A percentile compares a stretch with the other conserved stretches of the same genome.
These are phyloP conservation scores for Hemaris fuciformis DNA, from an alignment of 2,888 invertebrate species.

Conservation along the genomic window DNA sequence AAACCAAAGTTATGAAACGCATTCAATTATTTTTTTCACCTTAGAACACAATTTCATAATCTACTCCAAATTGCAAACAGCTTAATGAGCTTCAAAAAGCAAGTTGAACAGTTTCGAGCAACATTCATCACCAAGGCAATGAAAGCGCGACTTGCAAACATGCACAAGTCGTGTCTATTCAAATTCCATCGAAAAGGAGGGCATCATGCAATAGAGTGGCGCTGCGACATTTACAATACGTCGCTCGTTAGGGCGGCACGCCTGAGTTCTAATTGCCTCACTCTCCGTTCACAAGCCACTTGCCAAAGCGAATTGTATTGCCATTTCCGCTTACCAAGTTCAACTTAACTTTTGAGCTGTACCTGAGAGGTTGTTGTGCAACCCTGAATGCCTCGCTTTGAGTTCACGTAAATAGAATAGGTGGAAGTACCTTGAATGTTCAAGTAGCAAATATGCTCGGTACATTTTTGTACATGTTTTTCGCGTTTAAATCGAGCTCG, in stretches of 20 bases:
- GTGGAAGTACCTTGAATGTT: background rate
- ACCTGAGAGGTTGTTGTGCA: conserved; percentile 9
- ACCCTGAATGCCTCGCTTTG: conserved; percentile 9
- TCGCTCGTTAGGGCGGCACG: conserved; percentile 6
- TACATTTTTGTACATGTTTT: background rate
- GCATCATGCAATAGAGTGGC: conserved; percentile 3
- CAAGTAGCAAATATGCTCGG: background rate
- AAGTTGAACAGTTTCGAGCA: background rate
- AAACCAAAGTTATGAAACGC: too few relatives aligned
- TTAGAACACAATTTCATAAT: too few relatives aligned
- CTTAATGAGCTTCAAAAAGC: too few relatives aligned
- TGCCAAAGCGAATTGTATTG: conserved; percentile 32
- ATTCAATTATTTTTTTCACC: too few relatives aligned
- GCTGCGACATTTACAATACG: conserved; percentile 18
- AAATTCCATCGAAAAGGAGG: background rate
- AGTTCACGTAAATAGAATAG: conserved; percentile 6
- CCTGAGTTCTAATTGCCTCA: conserved; percentile 32
- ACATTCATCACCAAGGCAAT: background rate
- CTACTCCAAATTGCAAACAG: too few relatives aligned
- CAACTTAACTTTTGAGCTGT: conserved; percentile 27
- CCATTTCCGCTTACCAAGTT: conserved; percentile 22
- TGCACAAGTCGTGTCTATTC: background rate
- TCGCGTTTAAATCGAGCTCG: background rate
- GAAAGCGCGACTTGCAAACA: background rate
- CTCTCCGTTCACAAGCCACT: conserved; percentile 24